Conservation (phyloP, 2,113 vertebrate genomes). For the Nesoenas mayeri region DNA sequence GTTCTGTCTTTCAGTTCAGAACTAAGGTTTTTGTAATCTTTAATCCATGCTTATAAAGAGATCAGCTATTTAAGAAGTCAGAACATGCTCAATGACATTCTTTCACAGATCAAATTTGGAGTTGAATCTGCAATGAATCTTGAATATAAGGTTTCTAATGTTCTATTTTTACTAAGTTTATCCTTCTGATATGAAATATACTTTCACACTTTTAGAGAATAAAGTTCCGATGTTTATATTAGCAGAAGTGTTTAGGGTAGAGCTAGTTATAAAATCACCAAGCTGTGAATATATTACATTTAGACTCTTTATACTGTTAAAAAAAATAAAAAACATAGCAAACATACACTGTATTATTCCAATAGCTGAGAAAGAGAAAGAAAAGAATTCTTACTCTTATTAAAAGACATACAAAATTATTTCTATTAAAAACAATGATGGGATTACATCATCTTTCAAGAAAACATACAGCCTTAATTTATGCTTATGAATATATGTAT, state of each 20-base stretch:
- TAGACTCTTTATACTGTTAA: background rate
- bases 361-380: background rate
- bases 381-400: background rate
- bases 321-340: background rate
- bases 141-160: constrained; percentile 5
- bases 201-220: constrained; percentile 52
- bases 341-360: background rate
- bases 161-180: constrained; percentile 46
- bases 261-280: constrained; percentile 43
- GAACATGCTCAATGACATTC: background rate
- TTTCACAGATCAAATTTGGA: constrained; percentile 38
- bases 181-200: constrained; percentile 50
- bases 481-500: background rate
- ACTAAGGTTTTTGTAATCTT: background rate
- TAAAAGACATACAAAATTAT: background rate
- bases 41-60: constrained; percentile 22
- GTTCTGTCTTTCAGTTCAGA: background rate
- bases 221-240: constrained; percentile 51
- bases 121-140: constrained; percentile 58
- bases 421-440: background rate
- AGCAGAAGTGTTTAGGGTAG: constrained; percentile 49
- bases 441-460: background rate
- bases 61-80: constrained; percentile 37
- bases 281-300: background rate
- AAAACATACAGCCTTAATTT: background rate